Evolutionary conservation across 2,797 vertebrate genomes (phyloP).

Genomic region (Gadopsis bispinosus): DNA sequence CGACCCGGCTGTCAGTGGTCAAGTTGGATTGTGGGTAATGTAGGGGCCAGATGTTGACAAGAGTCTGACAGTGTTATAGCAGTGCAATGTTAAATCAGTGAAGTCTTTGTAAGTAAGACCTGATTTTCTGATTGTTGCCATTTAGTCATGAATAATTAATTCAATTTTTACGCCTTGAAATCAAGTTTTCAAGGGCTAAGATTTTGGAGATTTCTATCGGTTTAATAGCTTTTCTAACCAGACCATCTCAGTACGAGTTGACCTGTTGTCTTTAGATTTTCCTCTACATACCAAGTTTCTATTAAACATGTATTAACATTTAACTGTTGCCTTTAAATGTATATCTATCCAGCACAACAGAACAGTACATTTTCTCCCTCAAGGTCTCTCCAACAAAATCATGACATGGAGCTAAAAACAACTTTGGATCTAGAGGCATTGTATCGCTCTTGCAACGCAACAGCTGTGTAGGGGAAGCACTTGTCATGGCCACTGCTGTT

Average conservation of each 20-base stretch:
- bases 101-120: neutral
- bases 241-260: neutral
- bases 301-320: neutral
- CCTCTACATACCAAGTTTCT: neutral
- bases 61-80: neutral
- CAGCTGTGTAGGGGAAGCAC: slow-evolving; percentile 36
- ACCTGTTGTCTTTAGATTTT: neutral
- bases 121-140: neutral
- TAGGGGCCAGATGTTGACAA: neutral
- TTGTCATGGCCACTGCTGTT: slow-evolving; percentile 48
- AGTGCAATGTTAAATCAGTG: no score
- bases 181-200: neutral
- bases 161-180: neutral
- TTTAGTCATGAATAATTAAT: neutral
- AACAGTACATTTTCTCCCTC: neutral
- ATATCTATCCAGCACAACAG: neutral
- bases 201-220: neutral
- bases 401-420: slow-evolving; percentile 47
- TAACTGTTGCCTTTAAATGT: neutral
- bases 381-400: slow-evolving; percentile 14
- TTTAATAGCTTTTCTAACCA: neutral
- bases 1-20: neutral
- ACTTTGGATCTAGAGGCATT: slow-evolving; percentile 41
- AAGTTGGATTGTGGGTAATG: neutral
- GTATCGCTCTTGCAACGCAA: slow-evolving; percentile 31